Evolutionary conservation across 2,797 vertebrate genomes (phyloP), one percentile per base, ranked within the genome.

Genomic region (Clangula hyemalis): DNA sequence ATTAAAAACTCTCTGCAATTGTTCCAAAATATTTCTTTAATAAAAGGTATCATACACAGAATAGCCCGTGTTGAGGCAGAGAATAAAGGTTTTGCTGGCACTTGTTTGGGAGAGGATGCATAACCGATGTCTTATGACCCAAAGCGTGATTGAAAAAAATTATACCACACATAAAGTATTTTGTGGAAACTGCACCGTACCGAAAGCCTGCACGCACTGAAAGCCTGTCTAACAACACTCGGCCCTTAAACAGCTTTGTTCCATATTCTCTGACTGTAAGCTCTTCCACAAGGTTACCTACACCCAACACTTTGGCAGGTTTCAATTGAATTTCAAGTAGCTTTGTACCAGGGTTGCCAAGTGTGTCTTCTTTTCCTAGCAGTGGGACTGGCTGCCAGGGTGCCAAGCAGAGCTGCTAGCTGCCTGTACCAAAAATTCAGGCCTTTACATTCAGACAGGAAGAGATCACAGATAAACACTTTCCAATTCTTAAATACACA

Each of bases 11-110:
- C 85, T 94, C 93, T 93, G 69, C 78, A 0, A 89, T 74, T 76
- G 93, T 95, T 96, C 86, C 91, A 96, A 93, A 94, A 77, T 93
- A 93, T 79, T 96, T 96, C 78, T 94, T 94, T 94, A 95, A 95
- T 96, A 96, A 93, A 93, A 95, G 93, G 75, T 36, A 93, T 22
- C 43, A 30, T 86, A 94, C 60, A 89, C 64, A 89, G 74, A 77
- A 62, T 28, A 86, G 56, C 66, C 88, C 15, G 0, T 73, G 84
- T 87, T 87, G 54, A 17, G 87, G 94, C 83, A 87, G 83, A 86
- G 43, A 39, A 91, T 79, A 83, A 90, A 93, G 64, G 68, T 86
- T 97, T 80, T 78, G 78, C 72, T 96, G 93, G 77, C 79, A 88
- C 77, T 95, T 82, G 86, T 83, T 43, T 81, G 87, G 70, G 62